These are phyloP conservation scores for Anniella stebbinsi DNA, from an alignment of 2,797 vertebrate species.

Conservation along the genomic window DNA sequence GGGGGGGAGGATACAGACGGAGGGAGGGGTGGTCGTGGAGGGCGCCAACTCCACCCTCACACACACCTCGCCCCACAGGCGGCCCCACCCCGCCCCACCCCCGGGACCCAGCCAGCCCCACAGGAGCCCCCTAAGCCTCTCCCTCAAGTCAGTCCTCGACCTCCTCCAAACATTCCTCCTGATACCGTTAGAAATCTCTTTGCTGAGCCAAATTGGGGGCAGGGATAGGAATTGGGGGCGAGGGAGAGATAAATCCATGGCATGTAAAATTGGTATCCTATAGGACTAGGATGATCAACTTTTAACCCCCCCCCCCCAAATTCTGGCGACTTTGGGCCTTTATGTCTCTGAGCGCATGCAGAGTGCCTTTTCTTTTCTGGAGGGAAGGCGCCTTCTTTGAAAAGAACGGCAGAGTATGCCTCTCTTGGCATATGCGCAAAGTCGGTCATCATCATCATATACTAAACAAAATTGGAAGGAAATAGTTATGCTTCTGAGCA, in stretches of 20 bases:
- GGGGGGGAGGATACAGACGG: no score
- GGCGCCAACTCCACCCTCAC: no score
- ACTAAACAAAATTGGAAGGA: not conserved
- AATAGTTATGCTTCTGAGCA: not conserved
- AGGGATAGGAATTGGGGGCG: not conserved
- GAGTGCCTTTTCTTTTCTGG: not conserved
- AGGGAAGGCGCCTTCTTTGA: not conserved
- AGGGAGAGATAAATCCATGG: not conserved
- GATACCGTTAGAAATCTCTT: not conserved
- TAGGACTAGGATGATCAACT: not conserved
- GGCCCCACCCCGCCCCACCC: not conserved
- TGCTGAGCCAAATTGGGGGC: not conserved
- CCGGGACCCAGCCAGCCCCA: not conserved
- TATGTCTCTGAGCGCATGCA: not conserved
- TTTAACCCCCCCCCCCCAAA: not conserved
- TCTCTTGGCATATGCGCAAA: not conserved
- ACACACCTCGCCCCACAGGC: not conserved
- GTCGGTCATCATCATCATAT: not conserved
- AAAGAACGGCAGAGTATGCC: not conserved
- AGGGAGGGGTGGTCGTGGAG: not conserved
- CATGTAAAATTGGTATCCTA: no score
- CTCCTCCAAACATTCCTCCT: not conserved
- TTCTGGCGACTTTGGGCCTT: not conserved
- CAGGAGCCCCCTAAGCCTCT: not conserved
- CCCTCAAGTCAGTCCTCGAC: no score